These are phyloP conservation scores for Stegana nigrithorax DNA, from an alignment of 2,888 invertebrate genomes.

Conservation along the genomic window DNA sequence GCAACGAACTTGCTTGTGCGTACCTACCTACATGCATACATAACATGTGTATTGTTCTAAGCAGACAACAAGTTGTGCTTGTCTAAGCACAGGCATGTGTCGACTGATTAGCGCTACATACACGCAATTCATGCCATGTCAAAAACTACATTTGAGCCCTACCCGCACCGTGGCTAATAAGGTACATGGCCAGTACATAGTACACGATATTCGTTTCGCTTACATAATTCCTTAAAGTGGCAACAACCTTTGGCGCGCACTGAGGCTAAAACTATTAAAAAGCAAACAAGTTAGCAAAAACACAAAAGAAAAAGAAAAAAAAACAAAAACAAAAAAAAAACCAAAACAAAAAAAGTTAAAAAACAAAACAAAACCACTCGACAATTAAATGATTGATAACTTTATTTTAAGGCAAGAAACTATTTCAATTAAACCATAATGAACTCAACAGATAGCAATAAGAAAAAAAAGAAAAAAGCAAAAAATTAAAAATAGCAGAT, in stretches of 20 bases:
- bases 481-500: too few relatives aligned
- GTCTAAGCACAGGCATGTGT: too few relatives aligned
- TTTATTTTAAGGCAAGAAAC: constrained; percentile 11
- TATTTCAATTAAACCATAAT: constrained; percentile 15
- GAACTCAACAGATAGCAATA: background rate
- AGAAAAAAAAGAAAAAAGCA: background rate
- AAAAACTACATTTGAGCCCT: too few relatives aligned
- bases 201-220: background rate
- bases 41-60: too few relatives aligned
- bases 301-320: too few relatives aligned
- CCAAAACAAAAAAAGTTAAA: constrained; percentile 35
- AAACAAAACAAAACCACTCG: background rate
- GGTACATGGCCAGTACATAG: too few relatives aligned
- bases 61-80: too few relatives aligned
- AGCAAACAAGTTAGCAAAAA: too few relatives aligned
- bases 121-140: too few relatives aligned
- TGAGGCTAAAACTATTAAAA: constrained; percentile 29
- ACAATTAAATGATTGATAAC: constrained; percentile 13
- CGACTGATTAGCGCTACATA: too few relatives aligned
- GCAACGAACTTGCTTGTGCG: constrained; percentile 29
- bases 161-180: too few relatives aligned
- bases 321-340: constrained; percentile 19
- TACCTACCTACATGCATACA: constrained; percentile 9
- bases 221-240: constrained; percentile 57
- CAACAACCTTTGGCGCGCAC: constrained; percentile 48